Conservation (phyloP, 2,888 invertebrate genomes). For the Epinotia ramella region DNA sequence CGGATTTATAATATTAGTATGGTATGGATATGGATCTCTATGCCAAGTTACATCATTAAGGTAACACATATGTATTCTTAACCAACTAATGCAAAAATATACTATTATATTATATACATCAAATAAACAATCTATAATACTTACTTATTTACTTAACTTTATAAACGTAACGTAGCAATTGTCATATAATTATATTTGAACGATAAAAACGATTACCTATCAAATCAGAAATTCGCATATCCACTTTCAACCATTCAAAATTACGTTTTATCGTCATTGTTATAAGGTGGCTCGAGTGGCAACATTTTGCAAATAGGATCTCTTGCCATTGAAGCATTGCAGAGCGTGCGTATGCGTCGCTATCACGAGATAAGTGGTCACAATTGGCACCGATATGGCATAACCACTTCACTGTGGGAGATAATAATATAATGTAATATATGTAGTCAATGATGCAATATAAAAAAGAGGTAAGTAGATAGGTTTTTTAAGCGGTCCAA, state of each 20-base stretch:
- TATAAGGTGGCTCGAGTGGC: background rate
- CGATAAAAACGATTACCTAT: conserved; percentile 10
- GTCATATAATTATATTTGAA: background rate
- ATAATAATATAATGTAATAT: background rate
- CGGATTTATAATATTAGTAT: no score
- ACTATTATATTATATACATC: no score
- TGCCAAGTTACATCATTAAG: no score
- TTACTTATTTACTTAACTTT: no score
- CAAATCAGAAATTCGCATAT: background rate
- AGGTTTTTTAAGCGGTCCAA: no score
- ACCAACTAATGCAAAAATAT: no score
- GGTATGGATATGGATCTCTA: no score
- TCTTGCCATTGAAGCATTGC: background rate
- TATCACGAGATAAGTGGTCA: conserved; percentile 33
- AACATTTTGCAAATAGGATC: background rate
- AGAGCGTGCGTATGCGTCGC: background rate
- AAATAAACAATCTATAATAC: no score
- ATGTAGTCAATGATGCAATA: no score
- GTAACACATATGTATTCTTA: no score
- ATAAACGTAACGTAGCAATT: background rate
- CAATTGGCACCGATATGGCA: conserved; percentile 35
- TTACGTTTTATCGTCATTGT: background rate
- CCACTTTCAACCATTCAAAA: background rate
- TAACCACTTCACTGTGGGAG: conserved; percentile 17
- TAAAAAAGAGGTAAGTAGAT: no score